Evolutionary conservation across 2,888 invertebrate species (phyloP), one percentile per base, ranked within the genome.

Genomic region (Serrognathus titanus): DNA sequence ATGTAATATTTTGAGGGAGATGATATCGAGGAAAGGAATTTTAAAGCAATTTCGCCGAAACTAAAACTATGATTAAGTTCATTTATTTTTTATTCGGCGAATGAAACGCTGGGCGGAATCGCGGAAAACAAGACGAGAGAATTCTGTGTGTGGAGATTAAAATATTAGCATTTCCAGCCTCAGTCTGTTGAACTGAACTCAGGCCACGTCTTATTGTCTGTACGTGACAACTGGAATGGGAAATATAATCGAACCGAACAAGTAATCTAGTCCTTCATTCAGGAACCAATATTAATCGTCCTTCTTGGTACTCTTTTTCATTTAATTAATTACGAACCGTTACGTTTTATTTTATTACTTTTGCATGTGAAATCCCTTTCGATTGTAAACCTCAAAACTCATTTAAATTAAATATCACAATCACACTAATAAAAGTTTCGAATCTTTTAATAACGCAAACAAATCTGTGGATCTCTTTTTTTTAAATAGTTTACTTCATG

Each of bases 151-250:
- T 43, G 43, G 43, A 43, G 13, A 43, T 43, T 43, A 43, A 43
- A 43, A 16, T 43, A 43, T 43, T 43, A 43, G 20, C 43, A 20
- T 43, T 43, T 43, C 43, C 16, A 16, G 43, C 13, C 24, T 31
- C 24, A 31, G 24, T 31, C 24, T 31, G 20, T 20, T 13, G 43
- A 43, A 16, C 20, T 16, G 43, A 43, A 43, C 20, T 13, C 43
- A 43, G 20, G 16, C 43, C 43, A 43, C 43, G 43, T 43, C 43
- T 43, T 43, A 43, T 43, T 43, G 43, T 43, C 43, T 43, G 43
- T 20, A 43, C 43, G 43, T 43, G 43, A 43, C 43, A 43, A 43
- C 43, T 43, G 13, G 16, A 16, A 43, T n/a, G 43, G 43, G 43
- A 43, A 43, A 10, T 43, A 43, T 20, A 43, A 43, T 43, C 43